Base-by-base conservation (phyloP, 1,140 invertebrate genomes). In the Bactericera cockerelli region DNA sequence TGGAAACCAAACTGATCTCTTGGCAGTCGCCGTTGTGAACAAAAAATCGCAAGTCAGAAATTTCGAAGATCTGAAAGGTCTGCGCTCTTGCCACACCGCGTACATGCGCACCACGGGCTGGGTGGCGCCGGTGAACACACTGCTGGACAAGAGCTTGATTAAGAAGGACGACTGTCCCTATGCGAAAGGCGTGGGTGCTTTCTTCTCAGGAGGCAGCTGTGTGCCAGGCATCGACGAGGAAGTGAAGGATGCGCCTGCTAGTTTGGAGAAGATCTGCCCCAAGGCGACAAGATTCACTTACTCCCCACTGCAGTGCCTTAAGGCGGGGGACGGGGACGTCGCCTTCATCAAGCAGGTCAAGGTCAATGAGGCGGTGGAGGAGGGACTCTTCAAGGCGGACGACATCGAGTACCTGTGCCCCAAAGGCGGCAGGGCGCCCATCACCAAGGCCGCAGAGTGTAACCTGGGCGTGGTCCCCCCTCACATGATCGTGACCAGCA, bases 351-450 rank as follows among this genome's bases (percentile, higher is more conserved):
- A 77, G 57, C 72, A 73, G 59, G 74, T 76, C 13, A 79, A 80
- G 3, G 75, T 80, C 6, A 66, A 73, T 16, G 76, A 78, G 67
- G 82, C 81, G 66, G 67, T 69, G 55, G 69, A 69, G 69, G 63
- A 64, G 16, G 38, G 26, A 16, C 4, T 49, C 3, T 49, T 79
- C 42, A 70, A 77, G 38, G 68, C 72, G 3, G 72, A 75, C 60
- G 79, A 81, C 65, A 81, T 78, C 66, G 76, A 81, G 62, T 68
- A 81, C 22, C 66, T 81, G 57, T 81, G 80, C 67, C 71, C 74
- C 57, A 76, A 80, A 69, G 79, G 66, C 16, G 63, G 73, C 11
- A 65, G 66, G 22, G 33, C 54, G n/a, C 63, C 67, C 26, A 69
- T 75, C 26, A 68, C 72, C 36, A 67, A 72, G 21, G 78, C 73